phyloP scores from a whole-genome alignment of 2,113 vertebrate genomes.

The Pseudonaja textilis region DNA sequence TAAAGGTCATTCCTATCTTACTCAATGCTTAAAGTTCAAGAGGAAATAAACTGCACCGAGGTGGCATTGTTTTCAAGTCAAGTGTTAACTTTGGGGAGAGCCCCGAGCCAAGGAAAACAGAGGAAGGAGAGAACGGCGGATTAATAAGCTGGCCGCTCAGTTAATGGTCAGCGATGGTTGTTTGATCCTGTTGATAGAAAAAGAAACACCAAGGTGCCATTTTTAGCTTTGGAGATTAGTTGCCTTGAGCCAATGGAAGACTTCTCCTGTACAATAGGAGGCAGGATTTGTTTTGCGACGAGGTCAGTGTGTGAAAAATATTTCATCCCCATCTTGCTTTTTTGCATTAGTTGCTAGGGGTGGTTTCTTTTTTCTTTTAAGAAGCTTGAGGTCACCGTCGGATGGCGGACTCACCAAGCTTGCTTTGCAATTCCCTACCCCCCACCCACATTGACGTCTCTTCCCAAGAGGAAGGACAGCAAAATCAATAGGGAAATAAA shows the following conservation, averaged over 20 bases:
- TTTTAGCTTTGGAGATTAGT: constrained; percentile 31
- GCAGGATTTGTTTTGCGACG: constrained; percentile 41
- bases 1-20: constrained; percentile 74
- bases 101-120: constrained; percentile 40
- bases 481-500: constrained; percentile 57
- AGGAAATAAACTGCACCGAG: constrained; percentile 74
- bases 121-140: constrained; percentile 48
- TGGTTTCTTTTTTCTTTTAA: background rate
- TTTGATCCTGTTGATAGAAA: constrained; percentile 30
- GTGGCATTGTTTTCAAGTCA: constrained; percentile 77
- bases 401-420: constrained; percentile 28
- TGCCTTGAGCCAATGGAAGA: constrained; percentile 33
- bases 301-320: constrained; percentile 36
- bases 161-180: constrained; percentile 60
- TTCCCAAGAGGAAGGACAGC: constrained; percentile 29
- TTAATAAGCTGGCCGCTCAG: constrained; percentile 58
- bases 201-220: constrained; percentile 37
- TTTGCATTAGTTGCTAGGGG: constrained; percentile 36
- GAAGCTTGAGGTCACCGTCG: background rate
- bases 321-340: constrained; percentile 37
- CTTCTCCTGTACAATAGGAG: constrained; percentile 33
- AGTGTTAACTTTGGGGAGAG: constrained; percentile 67
- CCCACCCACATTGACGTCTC: constrained; percentile 47
- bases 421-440: constrained; percentile 2
- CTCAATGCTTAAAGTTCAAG: constrained; percentile 74